These are phyloP conservation scores for Propithecus perrieri DNA, from an alignment of 2,797 vertebrate genomes.

Conservation along the genomic window DNA sequence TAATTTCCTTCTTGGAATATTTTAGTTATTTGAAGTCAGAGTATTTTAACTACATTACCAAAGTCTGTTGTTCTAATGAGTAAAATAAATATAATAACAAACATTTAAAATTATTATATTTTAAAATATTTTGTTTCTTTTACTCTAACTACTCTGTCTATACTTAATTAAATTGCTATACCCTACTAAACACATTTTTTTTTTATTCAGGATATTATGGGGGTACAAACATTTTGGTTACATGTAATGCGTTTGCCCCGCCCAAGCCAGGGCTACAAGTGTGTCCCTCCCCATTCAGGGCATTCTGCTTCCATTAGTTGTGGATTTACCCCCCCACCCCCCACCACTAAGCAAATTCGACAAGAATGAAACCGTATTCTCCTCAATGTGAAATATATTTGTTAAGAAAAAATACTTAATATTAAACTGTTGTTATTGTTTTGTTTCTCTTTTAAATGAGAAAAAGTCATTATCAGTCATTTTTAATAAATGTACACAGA, in stretches of 20 bases:
- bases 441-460: neutral
- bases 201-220: too few species aligned
- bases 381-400: neutral
- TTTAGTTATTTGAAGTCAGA: neutral
- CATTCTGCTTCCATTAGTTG: too few species aligned
- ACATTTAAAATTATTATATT: neutral
- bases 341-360: neutral
- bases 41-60: neutral
- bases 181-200: neutral
- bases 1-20: neutral
- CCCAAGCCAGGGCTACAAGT: too few species aligned
- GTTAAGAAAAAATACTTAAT: neutral
- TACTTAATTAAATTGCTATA: neutral
- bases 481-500: neutral
- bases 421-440: neutral
- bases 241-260: too few species aligned
- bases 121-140: conserved; percentile 6
- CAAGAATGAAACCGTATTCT: neutral
- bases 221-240: too few species aligned
- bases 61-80: neutral
- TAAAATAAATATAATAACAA: neutral
- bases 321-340: too few species aligned
- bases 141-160: neutral
- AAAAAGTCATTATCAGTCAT: neutral
- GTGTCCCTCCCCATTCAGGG: too few species aligned